Conservation (phyloP, 1,140 invertebrate genomes). For the Apocrypta bakeri region DNA sequence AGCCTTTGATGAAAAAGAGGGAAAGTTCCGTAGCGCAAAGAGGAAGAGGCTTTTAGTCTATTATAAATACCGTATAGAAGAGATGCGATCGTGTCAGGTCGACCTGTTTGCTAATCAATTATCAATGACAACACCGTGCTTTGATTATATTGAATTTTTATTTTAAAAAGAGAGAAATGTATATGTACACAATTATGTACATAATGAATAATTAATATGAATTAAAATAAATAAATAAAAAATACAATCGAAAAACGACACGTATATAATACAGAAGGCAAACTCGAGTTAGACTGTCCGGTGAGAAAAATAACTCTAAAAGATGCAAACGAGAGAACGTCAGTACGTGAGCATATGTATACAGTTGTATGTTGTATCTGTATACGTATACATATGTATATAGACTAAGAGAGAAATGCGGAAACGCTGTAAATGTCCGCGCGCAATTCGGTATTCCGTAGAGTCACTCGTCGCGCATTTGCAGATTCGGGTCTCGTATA, state of each 20-base stretch:
- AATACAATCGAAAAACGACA: no score
- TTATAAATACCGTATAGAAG: no score
- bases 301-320: not conserved
- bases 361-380: no score
- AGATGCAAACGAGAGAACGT: not conserved
- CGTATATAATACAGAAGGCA: no score
- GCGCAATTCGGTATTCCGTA: not conserved
- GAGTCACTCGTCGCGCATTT: not conserved
- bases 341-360: not conserved
- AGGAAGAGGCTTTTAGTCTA: not conserved
- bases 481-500: slow-evolving; percentile 13
- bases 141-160: not conserved
- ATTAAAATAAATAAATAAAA: no score
- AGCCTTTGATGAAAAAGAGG: slow-evolving; percentile 1
- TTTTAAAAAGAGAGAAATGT: not conserved
- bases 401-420: not conserved
- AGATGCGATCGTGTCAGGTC: no score
- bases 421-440: not conserved
- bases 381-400: no score
- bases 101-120: not conserved
- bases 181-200: no score
- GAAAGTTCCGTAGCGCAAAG: not conserved
- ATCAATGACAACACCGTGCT: not conserved
- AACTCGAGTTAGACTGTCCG: no score
- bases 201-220: not conserved